Evolutionary conservation across 35 echinoderm and acorn worm genomes (phyloP), one percentile per base, ranked within the genome.

Genomic region (Ophiothrix spiculata): DNA sequence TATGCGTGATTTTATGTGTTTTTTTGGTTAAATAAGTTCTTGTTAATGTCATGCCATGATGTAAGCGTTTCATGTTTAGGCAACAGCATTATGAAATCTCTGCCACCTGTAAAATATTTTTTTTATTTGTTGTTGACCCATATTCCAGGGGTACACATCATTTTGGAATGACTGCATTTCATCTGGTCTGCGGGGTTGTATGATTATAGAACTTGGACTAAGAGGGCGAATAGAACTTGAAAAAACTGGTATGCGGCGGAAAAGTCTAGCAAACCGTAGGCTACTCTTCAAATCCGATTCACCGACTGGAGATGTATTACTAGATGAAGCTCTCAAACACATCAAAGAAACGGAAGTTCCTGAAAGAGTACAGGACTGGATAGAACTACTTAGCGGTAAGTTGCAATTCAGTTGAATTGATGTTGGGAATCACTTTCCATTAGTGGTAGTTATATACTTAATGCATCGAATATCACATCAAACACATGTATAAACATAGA

Each of bases 151-250:
- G 0, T 99, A 99, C 96, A 99, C 96, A 83, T 99, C 96, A 74
- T 99, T 99, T 80, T 99, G 96, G 96, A 99, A 99, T 80, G 96
- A 99, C 78, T 99, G 96, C 69, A 99, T 98, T 88, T 99, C 96
- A 84, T 99, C 96, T 29, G 96, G 96, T 74, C 83, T 99, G 34
- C 49, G 96, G 29, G 96, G 96, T 1, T 99, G 96, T 56, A 99
- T 99, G 96, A 74, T 99, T 39, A 93, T 99, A 60, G 96, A 99
- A 74, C 79, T 99, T 23, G 96, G 92, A 33, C 77, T 99, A 19
- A 86, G 82, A 87, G 96, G 96, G 37, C 83, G 96, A 25, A 38
- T 99, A 83, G 91, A 99, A 89, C 86, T 99, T 35, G 96, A 99
- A 85, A 99, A 99, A 75, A 84, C 82, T 39, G 96, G 96, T 21